phyloP scores from a whole-genome alignment of 2,113 vertebrate genomes.

The Corvus hawaiiensis region DNA sequence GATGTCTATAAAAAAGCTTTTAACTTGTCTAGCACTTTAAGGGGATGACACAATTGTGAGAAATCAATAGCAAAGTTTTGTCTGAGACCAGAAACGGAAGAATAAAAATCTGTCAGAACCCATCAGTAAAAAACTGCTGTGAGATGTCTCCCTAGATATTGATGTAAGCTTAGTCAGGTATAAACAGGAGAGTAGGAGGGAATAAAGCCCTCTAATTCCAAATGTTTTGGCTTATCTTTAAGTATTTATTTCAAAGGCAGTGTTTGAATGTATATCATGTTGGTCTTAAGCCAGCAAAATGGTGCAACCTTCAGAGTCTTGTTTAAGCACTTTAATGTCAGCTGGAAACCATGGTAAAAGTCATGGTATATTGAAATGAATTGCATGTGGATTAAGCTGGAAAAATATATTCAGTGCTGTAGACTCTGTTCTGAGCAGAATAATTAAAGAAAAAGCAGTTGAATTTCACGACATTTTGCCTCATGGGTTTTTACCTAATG shows the following conservation, averaged over 20 bases:
- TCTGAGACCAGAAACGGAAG: background rate
- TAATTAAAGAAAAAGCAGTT: background rate
- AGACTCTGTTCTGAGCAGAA: background rate
- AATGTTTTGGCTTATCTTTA: background rate
- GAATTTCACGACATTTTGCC: background rate
- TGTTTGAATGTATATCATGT: background rate
- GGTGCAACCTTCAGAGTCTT: background rate
- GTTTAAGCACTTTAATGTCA: background rate
- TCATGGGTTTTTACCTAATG: background rate
- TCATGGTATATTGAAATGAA: background rate
- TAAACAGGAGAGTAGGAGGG: background rate
- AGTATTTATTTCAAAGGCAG: background rate
- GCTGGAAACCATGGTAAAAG: background rate
- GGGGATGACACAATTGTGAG: background rate
- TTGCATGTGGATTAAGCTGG: background rate
- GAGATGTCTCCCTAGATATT: background rate
- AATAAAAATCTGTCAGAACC: slow-evolving; percentile 7
- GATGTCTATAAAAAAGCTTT: background rate
- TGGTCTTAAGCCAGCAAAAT: background rate
- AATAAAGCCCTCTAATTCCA: background rate
- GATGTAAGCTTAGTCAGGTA: background rate
- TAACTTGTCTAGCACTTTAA: background rate
- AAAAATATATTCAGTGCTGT: background rate
- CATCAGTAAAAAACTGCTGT: background rate
- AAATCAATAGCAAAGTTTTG: background rate